Conservation (phyloP, 2,797 vertebrate species). For the Brotula barbata region DNA sequence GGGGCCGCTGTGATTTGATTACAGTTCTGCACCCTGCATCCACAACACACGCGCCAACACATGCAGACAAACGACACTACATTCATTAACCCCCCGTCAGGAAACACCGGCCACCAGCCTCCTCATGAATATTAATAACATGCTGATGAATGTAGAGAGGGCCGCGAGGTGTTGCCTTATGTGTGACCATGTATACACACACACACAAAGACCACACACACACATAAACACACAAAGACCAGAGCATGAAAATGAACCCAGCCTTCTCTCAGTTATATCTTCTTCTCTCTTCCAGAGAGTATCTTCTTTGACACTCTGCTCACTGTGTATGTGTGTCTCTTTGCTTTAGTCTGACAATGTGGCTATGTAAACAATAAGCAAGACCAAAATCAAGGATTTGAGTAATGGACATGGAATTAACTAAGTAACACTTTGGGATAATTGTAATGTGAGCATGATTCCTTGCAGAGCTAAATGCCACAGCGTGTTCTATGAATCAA, state of each 20-base stretch:
- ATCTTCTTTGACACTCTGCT: slow-evolving; percentile 25
- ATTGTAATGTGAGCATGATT: too few species aligned
- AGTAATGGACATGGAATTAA: too few species aligned
- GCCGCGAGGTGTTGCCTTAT: slow-evolving; percentile 35
- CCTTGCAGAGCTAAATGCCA: too few species aligned
- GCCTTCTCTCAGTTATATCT: slow-evolving; percentile 31
- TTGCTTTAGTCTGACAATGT: not conserved
- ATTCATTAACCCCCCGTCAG: slow-evolving; percentile 62
- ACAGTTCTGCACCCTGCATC: slow-evolving; percentile 60
- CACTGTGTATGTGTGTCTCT: slow-evolving; percentile 1
- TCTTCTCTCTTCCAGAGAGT: slow-evolving; percentile 5
- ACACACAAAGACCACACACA: too few species aligned
- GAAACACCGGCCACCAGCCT: slow-evolving; percentile 61
- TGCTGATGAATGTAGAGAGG: slow-evolving; percentile 66
- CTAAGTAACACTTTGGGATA: too few species aligned
- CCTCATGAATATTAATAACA: slow-evolving; percentile 77
- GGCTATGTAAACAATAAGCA: too few species aligned
- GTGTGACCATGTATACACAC: slow-evolving; percentile 33
- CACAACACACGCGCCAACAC: slow-evolving; percentile 14
- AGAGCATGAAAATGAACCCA: slow-evolving; percentile 14
- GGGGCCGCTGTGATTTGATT: slow-evolving; percentile 73
- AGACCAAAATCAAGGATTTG: too few species aligned
- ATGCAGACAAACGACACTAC: not conserved
- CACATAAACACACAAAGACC: slow-evolving; percentile 29
- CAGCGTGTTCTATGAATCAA: too few species aligned